A percentile compares a stretch with the other conserved stretches of the same genome.
phyloP scores from a whole-genome alignment of 2,113 vertebrate genomes.

The Austrofundulus limnaeus region DNA sequence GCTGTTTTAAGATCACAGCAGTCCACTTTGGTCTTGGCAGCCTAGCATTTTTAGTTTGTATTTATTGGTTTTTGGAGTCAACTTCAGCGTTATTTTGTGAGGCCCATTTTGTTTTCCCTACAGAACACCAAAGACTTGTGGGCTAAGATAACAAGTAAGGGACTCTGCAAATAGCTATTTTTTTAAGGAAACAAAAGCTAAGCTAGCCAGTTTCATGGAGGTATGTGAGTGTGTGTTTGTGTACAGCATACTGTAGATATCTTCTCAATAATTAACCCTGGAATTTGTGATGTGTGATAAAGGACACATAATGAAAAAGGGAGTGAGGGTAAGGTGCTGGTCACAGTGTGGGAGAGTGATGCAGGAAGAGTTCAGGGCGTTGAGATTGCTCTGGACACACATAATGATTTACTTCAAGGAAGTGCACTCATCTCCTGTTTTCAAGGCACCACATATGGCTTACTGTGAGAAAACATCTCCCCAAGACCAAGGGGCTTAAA shows the following conservation, averaged over 20 bases:
- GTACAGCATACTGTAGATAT: slow-evolving; percentile 24
- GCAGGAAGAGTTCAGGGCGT: slow-evolving; percentile 28
- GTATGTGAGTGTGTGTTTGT: slow-evolving; percentile 37
- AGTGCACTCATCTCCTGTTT: slow-evolving; percentile 38
- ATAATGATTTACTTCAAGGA: slow-evolving; percentile 58
- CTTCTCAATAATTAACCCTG: slow-evolving; percentile 50
- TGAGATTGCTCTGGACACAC: slow-evolving; percentile 19
- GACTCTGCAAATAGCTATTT: slow-evolving; percentile 67
- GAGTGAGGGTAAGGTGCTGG: slow-evolving; percentile 45
- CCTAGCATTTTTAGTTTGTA: too few species aligned
- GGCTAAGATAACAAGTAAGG: slow-evolving; percentile 60
- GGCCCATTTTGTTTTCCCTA: slow-evolving; percentile 19
- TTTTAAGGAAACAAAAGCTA: slow-evolving; percentile 61
- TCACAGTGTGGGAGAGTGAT: slow-evolving; percentile 43
- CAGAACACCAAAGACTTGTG: slow-evolving; percentile 33
- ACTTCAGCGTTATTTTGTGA: slow-evolving; percentile 42
- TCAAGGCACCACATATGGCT: neutral
- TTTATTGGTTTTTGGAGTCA: too few species aligned
- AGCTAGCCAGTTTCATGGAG: slow-evolving; percentile 24
- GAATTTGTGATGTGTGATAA: slow-evolving; percentile 41
- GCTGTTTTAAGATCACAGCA: too few species aligned
- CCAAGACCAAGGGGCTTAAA: slow-evolving; percentile 11
- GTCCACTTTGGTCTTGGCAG: too few species aligned
- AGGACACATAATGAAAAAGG: slow-evolving; percentile 30
- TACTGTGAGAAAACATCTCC: slow-evolving; percentile 37